Conservation (phyloP, 2,113 vertebrate species). For the Paraplagusia blochii region DNA sequence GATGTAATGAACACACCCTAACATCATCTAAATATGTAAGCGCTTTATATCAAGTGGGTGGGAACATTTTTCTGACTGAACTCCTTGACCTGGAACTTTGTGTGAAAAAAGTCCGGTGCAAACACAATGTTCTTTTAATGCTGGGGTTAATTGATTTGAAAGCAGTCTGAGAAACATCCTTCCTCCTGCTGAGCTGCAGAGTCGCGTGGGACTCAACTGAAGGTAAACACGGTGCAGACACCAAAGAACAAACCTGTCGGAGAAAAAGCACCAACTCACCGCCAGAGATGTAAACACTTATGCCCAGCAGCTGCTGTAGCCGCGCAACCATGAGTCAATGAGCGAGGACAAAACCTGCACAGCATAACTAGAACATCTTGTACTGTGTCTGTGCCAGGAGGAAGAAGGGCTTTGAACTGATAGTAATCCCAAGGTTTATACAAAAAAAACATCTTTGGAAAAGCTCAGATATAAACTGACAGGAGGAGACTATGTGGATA, state of each 20-base stretch:
- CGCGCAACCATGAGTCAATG: neutral
- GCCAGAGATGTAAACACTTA: conserved; percentile 9
- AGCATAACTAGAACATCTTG: no score
- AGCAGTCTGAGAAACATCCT: conserved; percentile 1
- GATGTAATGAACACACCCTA: no score
- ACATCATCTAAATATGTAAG: no score
- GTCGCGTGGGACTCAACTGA: neutral
- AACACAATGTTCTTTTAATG: conserved; percentile 1
- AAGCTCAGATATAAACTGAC: conserved; percentile 22
- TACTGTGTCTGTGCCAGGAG: conserved; percentile 27
- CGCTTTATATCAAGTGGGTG: no score
- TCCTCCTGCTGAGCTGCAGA: neutral
- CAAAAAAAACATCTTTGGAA: conserved; percentile 16
- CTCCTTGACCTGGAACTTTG: no score
- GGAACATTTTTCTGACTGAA: no score
- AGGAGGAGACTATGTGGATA: conserved; percentile 17
- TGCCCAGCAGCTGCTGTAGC: neutral
- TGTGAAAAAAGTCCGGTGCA: no score
- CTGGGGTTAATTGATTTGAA: conserved; percentile 19
- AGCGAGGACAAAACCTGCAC: neutral
- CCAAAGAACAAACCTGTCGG: neutral
- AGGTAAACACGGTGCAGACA: conserved; percentile 9
- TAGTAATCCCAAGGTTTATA: conserved; percentile 23
- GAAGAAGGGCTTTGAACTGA: conserved; percentile 10
- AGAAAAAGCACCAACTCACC: neutral